These are phyloP conservation scores for Mizuhopecten yessoensis DNA, from an alignment of 1,140 invertebrate species.

Conservation along the genomic window DNA sequence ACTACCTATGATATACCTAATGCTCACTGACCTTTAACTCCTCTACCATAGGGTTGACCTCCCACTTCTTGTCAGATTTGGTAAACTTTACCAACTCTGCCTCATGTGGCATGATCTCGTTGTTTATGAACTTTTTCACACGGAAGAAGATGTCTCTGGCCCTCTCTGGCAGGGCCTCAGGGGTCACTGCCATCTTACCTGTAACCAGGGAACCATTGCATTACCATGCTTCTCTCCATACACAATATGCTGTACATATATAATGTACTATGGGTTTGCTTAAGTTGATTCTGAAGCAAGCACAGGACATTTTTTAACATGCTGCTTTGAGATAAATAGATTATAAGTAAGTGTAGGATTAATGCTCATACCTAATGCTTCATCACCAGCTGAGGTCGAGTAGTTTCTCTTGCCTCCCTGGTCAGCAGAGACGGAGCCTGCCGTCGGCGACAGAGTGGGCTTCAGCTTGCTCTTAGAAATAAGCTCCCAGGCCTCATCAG, in stretches of 20 bases:
- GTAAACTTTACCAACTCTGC: constrained; percentile 47
- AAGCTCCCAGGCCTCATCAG: constrained; percentile 79
- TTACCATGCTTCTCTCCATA: not conserved
- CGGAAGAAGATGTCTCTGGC: constrained; percentile 53
- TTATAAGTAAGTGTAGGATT: too few relatives aligned
- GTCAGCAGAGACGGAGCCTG: not conserved
- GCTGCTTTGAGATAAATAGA: too few relatives aligned
- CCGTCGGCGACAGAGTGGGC: constrained; percentile 55
- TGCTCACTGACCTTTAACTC: not conserved
- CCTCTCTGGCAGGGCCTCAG: constrained; percentile 54
- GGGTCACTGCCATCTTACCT: constrained; percentile 54
- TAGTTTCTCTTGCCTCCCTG: constrained; percentile 58
- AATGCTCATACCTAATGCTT: not conserved
- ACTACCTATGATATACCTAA: too few relatives aligned
- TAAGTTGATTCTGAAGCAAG: too few relatives aligned
- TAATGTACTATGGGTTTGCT: too few relatives aligned
- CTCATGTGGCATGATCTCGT: constrained; percentile 56
- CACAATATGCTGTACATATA: too few relatives aligned
- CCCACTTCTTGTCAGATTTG: constrained; percentile 45
- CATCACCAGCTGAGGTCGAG: constrained; percentile 62
- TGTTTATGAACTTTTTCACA: constrained; percentile 59
- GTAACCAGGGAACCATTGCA: not conserved
- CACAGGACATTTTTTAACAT: too few relatives aligned
- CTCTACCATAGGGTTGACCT: constrained; percentile 25
- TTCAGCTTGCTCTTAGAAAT: constrained; percentile 71